Evolutionary conservation across 2,888 invertebrate genomes (phyloP), one percentile per base, ranked within the genome.

Genomic region (Eupithecia subfuscata): DNA sequence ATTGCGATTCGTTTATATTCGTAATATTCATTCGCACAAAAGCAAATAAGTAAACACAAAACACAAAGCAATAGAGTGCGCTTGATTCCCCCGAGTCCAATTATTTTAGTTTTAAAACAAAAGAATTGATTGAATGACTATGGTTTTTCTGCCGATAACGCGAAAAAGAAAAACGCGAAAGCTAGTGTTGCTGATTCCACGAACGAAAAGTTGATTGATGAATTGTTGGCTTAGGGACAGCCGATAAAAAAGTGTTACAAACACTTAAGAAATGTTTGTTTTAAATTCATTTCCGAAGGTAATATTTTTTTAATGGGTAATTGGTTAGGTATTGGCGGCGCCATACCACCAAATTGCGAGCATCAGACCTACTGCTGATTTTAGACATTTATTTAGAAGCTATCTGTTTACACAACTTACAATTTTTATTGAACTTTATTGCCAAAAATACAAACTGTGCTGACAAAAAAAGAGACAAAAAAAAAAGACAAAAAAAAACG

Each of bases 41-140:
- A 60, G 60, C 25, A 12, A 60, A 25, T 25, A 60, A 11, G 18
- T 37, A 43, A 22, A 68, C 43, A 68, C 22, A n/a, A 67, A 25
- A 37, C 22, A n/a, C 43, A 67, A 37, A 67, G 40, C 37, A 40
- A 37, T 68, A 25, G 68, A 68, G 7, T 22, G 14, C 18, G 40
- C n/a, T 40, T 40, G 43, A 7, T 8, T 68, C 43, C 68, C 68
- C 8, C 43, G 43, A 43, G 68, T 68, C 25, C 40, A 60, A 60
- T 71, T 43, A 63, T 71, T 34, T 63, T 40, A 40, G 60, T 71
- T 71, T 45, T 30, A 6, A 3, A 69, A 48, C 48, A 48, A 69
- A n/a, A 34, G 52, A 48, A 52, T 52, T 69, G 69, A 69, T 68
- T 68, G 68, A 40, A 68, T 72, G 70, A 77, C 69, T 75, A 71